These are phyloP conservation scores for Melanotaenia trifasciata DNA, from an alignment of 2,797 vertebrate genomes.

Conservation along the genomic window DNA sequence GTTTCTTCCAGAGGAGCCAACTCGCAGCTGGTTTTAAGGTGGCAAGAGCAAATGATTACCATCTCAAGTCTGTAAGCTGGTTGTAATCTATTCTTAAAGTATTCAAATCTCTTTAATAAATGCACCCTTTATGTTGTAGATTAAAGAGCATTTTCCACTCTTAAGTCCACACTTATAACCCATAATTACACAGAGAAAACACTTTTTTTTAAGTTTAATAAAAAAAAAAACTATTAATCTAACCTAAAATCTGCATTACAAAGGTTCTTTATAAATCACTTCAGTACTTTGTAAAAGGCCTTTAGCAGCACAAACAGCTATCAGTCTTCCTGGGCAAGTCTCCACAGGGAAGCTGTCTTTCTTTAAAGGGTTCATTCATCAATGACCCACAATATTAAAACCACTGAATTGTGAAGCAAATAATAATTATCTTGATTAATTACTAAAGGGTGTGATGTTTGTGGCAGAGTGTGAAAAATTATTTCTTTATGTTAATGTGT, in stretches of 20 bases:
- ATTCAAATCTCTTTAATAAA: neutral
- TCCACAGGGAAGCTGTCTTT: neutral
- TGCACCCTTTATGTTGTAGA: neutral
- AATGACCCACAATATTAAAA: neutral
- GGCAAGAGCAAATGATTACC: neutral
- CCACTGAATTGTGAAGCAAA: neutral
- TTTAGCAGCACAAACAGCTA: neutral
- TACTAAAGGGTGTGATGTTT: neutral
- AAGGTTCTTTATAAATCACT: neutral
- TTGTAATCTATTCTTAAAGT: neutral
- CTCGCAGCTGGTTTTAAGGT: neutral
- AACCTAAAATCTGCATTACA: no score
- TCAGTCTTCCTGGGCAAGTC: neutral
- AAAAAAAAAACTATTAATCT: neutral
- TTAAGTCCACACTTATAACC: no score
- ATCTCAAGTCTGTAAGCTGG: neutral
- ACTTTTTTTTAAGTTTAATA: neutral
- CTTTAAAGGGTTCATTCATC: neutral
- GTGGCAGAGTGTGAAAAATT: no score
- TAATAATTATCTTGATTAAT: neutral
- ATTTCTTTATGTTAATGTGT: neutral
- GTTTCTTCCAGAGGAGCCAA: neutral
- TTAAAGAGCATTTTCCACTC: neutral
- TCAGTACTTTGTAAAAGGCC: neutral
- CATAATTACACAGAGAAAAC: neutral